Base-by-base conservation (phyloP, 2,113 vertebrate species). In the Coracopsis vasa region DNA sequence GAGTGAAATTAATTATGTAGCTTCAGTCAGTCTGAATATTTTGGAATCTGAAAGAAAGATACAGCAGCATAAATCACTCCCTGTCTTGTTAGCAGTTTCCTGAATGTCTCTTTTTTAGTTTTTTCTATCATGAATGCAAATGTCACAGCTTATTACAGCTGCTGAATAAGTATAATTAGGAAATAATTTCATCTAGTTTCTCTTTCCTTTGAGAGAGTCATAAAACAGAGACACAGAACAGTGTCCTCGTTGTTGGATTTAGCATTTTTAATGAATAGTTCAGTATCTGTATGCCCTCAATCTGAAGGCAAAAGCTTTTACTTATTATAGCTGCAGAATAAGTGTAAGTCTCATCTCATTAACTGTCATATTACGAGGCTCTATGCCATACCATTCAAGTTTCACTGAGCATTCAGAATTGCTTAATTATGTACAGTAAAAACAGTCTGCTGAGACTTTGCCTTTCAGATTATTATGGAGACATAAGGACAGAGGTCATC, bases 381-480 rank as follows among this genome's bases (percentile, higher is more conserved):
- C 89, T 42, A 80, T 97, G 94, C 96, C 94, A 97, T 96, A 96
- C 94, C 92, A 95, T 98, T 96, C 89, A 96, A 97, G 90, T 97
- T 97, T 91, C 97, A 96, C 94, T 50, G 93, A 97, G 95, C 96
- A 96, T 98, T 98, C 95, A 96, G 94, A 97, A 97, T 97, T 96
- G 93, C 96, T 98, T 98, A 98, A 98, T 98, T 98, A 97, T 17
- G 27, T 97, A 97, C 94, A 96, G 97, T 97, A 97, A 97, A 98
- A 98, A 95, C 90, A 97, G 95, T 95, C 97, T 97, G 94, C 94
- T 73, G 94, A 95, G 95, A 80, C 75, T 95, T 90, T 96, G 37
- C 70, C 90, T 95, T 95, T 94, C 88, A 96, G 96, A 97, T 97
- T 97, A 97, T 86, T 87, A 94, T 13, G 45, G 82, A 97, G 64